A percentile compares a stretch with the other conserved stretches of the same genome.
Conservation (phyloP, 2,113 vertebrate genomes). For the Entomyzon cyanotis region DNA sequence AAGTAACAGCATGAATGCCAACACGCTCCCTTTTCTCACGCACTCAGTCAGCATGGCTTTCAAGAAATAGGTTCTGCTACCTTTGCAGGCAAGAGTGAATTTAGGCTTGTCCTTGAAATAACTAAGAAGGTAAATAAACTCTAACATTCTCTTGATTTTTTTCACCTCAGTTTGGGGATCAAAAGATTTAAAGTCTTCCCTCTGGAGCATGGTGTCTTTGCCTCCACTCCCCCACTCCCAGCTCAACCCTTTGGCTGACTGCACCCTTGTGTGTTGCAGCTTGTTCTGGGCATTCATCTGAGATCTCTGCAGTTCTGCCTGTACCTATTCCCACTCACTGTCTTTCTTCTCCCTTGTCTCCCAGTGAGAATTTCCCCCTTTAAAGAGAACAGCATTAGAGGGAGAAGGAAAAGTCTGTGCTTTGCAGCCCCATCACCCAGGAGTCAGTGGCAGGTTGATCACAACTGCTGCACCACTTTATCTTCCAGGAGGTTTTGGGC, state of each 20-base stretch:
- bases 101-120: neutral
- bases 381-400: neutral
- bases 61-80: neutral
- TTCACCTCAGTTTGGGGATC: neutral
- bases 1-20: neutral
- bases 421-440: neutral
- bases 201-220: neutral
- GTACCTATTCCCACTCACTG: neutral
- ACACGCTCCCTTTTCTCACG: neutral
- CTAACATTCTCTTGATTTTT: neutral
- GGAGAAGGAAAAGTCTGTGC: neutral
- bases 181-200: neutral
- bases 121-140: neutral
- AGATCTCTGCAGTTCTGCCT: neutral
- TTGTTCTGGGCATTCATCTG: neutral
- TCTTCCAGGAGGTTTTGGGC: neutral
- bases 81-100: neutral
- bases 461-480: neutral
- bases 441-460: neutral
- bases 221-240: neutral
- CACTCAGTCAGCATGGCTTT: neutral
- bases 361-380: neutral
- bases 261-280: rapidly evolving
- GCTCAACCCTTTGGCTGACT: neutral
- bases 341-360: neutral